Evolutionary conservation across 2,113 vertebrate species (phyloP).

Genomic region (Drymodes brunneopygia): DNA sequence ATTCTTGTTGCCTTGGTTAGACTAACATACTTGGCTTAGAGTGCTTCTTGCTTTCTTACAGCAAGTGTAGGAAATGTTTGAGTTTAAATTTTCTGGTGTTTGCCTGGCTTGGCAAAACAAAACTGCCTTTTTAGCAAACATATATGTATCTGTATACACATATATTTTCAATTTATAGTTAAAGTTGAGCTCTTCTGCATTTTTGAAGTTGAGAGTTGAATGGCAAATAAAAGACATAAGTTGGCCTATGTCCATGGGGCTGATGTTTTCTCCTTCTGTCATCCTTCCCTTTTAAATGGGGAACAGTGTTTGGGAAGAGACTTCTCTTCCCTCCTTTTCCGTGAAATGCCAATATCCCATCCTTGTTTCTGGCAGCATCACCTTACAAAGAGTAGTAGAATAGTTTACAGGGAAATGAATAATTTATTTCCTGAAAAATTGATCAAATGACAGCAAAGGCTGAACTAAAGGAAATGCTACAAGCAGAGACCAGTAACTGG

Average conservation of each 20-base stretch:
- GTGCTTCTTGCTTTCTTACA: background rate
- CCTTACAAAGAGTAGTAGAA: background rate
- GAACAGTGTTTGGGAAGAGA: background rate
- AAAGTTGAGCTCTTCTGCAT: background rate
- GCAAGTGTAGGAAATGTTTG: background rate
- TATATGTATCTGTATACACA: background rate
- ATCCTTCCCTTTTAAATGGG: background rate
- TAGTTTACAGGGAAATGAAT: constrained; percentile 10
- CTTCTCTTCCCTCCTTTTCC: background rate
- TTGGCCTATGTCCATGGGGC: background rate
- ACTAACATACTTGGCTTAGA: background rate
- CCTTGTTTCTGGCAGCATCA: background rate
- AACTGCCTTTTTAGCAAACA: background rate
- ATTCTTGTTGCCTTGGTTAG: background rate
- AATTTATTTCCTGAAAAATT: constrained; percentile 20
- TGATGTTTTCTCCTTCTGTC: background rate
- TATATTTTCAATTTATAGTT: background rate
- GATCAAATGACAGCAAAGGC: background rate
- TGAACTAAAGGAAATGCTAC: background rate
- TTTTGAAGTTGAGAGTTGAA: background rate
- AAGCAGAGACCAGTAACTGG: background rate
- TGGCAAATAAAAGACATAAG: background rate
- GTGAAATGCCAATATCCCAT: background rate
- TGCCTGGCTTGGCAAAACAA: background rate
- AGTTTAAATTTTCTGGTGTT: background rate